Base-by-base conservation (phyloP, 2,113 vertebrate genomes). In the Lagenorhynchus albirostris region DNA sequence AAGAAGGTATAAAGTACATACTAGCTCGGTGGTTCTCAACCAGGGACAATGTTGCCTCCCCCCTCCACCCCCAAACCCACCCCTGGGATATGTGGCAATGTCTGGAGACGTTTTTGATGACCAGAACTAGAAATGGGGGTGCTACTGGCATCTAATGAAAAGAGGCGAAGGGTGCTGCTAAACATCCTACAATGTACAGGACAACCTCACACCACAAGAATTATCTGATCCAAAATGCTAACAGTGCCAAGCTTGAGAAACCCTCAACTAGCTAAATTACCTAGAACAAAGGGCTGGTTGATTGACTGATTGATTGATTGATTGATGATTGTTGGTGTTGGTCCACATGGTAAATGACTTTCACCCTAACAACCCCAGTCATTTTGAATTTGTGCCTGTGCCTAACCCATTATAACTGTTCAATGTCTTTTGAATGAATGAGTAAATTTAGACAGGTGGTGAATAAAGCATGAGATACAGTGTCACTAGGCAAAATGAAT, bases 301-400 rank as follows among this genome's bases (percentile, higher is more conserved):
- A 84, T 44, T 25, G 41, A 70, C 26, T 80, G 53, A 21, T 58
- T 21, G 55, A 58, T 21, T 58, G 55, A 58, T 58, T 58, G 77
- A 86, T 38, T 89, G 41, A 71, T 33, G 23, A 58, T 31, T 85
- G 89, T n/a, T 83, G 41, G 25, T 96, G 36, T 89, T 90, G 70
- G 76, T 70, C 74, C 23, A 53, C 93, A 71, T 26, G 70, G 96
- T n/a, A 90, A 97, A 84, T 87, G 63, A 94, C 90, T 94, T 97
- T 96, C 41, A 92, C 36, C 50, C 29, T 50, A 50, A 50, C 74
- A 29, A 94, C 70, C 50, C 17, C 25, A 63, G 89, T 74, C 93
- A 89, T 82, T 97, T 55, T 88, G 60, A 94, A 79, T 92, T 25
- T 96, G 18, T 50, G 50, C 44, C 44, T 95, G 15, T 76, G 63